Evolutionary conservation across 2,888 invertebrate genomes (phyloP).

Genomic region (Drosophila fulvimacula): DNA sequence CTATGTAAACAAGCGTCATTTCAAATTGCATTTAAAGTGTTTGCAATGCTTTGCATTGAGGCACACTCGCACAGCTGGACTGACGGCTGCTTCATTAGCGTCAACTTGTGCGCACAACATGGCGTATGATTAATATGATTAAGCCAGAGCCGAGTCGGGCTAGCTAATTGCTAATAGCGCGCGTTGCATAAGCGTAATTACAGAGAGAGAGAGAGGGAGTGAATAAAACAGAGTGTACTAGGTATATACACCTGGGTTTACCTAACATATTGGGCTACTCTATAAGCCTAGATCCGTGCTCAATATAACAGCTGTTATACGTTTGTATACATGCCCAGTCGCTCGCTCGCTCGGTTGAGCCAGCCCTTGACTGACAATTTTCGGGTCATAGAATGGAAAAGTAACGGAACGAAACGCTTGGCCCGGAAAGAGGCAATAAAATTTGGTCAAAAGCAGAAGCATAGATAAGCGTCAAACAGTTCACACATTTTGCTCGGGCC

Average conservation of each 20-base stretch:
- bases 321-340: conserved; percentile 2
- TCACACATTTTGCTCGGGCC: conserved; percentile 70
- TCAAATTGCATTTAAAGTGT: conserved; percentile 74
- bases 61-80: conserved; percentile 11
- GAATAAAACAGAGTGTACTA: not conserved
- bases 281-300: not conserved
- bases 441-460: conserved; percentile 75
- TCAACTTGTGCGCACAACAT: conserved; percentile 49
- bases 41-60: conserved; percentile 48
- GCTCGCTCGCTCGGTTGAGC: not conserved
- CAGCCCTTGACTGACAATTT: conserved; percentile 19
- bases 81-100: conserved; percentile 55
- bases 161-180: conserved; percentile 52
- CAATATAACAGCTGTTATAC: conserved; percentile 2
- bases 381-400: conserved; percentile 26
- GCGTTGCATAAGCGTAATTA: conserved; percentile 42
- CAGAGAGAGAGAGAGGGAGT: not conserved
- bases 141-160: conserved; percentile 13
- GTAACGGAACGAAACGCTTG: conserved; percentile 64
- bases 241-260: not conserved
- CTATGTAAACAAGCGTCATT: conserved; percentile 71
- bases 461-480: conserved; percentile 79
- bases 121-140: conserved; percentile 74
- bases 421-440: conserved; percentile 80
- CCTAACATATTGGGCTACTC: not conserved